These are phyloP conservation scores for Amphilophus citrinellus DNA, from an alignment of 2,113 vertebrate genomes.

Conservation along the genomic window DNA sequence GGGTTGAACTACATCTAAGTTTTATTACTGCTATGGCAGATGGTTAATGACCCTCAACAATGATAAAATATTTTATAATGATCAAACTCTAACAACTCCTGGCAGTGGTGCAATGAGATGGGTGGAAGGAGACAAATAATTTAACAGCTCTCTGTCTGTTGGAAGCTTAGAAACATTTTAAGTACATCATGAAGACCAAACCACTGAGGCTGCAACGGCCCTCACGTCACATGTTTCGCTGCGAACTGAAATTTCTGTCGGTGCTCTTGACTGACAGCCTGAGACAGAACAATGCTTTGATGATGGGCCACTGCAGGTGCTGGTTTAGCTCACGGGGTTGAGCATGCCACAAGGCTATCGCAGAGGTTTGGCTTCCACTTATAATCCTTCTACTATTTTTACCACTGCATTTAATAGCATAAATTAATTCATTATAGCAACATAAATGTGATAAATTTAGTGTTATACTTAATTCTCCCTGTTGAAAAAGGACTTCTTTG, in stretches of 20 bases:
- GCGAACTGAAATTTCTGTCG: constrained; percentile 16
- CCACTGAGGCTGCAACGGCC: background rate
- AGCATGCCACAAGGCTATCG: background rate
- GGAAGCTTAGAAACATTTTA: constrained; percentile 39
- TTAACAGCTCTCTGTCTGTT: constrained; percentile 42
- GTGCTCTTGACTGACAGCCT: constrained; percentile 22
- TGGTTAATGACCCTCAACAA: constrained; percentile 72
- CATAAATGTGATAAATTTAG: constrained; percentile 41
- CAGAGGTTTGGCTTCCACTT: background rate
- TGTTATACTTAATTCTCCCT: constrained; percentile 11
- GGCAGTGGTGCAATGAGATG: constrained; percentile 35
- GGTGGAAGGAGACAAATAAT: constrained; percentile 51
- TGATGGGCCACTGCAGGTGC: background rate
- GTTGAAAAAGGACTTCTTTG: constrained; percentile 42
- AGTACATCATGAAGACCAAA: constrained; percentile 41
- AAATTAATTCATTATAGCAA: constrained; percentile 26
- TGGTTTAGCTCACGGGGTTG: background rate
- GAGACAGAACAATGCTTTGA: constrained; percentile 23
- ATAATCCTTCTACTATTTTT: background rate
- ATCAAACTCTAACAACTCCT: constrained; percentile 44
- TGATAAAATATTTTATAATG: constrained; percentile 73
- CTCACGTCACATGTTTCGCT: constrained; percentile 22
- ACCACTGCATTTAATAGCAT: background rate
- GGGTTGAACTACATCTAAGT: constrained; percentile 56
- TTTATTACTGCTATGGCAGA: constrained; percentile 74